Evolutionary conservation across 2,888 invertebrate genomes (phyloP), one percentile per base, ranked within the genome.

Genomic region (Apoda limacodes): DNA sequence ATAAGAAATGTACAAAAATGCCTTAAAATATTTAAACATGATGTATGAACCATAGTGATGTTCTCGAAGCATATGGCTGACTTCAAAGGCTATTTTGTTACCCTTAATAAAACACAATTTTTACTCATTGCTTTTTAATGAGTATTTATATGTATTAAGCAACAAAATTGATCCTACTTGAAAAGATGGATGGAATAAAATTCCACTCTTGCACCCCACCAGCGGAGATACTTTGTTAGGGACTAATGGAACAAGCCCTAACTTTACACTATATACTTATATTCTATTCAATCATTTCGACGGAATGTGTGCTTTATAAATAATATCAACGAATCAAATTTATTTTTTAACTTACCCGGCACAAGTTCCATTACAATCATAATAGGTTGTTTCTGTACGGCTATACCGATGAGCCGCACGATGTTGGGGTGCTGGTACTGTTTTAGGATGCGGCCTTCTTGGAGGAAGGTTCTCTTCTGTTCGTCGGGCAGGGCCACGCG

Each of bases 361-460:
- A 97, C 97, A 39, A 95, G 84, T 78, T 98, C 98, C 98, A 98
- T 98, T 17, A 98, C 96, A 54, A 98, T 97, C 96, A 98, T 97
- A 34, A 98, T 96, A 0, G 98, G 98, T 54, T 97, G 96, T 58
- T 96, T 94, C 69, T 97, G 97, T 40, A 97, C 97, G 50, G 97
- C 98, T 50, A 98, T 97, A 14, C 98, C 98, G 48, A 97, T 96
- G 21, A 98, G 86, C 57, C 93, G 88, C 20, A 98, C 98, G 43
- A 98, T 94, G 72, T 98, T 98, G 1, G 95, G 94, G 70, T 98
- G 98, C 65, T 96, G 92, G 65, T 98, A 98, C 65, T 96, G 96
- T 64, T 97, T 96, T 9, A 98, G 82, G 46, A 98, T 97, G 45
- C 97, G 83, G 0, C 97, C 97, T 62, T 98, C 98, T 62, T 95